Evolutionary conservation across 2,888 invertebrate genomes (phyloP).

Genomic region (Lasioglossum calceatum): DNA sequence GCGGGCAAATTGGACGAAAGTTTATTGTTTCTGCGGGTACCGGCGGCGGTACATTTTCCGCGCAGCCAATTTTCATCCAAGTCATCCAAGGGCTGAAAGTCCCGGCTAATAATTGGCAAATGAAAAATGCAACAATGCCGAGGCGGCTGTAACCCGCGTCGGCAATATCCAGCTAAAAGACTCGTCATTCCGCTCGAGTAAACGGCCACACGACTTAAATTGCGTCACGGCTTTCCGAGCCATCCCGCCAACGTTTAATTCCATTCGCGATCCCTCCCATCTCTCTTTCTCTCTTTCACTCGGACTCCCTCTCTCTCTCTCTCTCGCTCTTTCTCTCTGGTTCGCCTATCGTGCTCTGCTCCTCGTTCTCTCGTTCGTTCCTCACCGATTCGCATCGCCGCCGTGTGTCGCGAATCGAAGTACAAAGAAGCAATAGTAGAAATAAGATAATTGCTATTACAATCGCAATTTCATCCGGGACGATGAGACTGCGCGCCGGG

Average conservation of each 20-base stretch:
- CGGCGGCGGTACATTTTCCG: constrained; percentile 9
- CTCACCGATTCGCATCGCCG: constrained; percentile 62
- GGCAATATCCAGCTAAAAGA: constrained; percentile 65
- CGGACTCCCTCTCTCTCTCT: not conserved
- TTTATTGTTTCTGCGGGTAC: constrained; percentile 21
- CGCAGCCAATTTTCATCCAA: constrained; percentile 35
- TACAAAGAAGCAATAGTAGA: constrained; percentile 74
- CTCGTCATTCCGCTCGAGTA: constrained; percentile 67
- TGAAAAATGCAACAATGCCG: constrained; percentile 64
- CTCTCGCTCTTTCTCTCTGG: not conserved
- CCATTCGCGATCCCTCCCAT: constrained; percentile 61
- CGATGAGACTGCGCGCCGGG: constrained; percentile 43
- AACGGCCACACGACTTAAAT: constrained; percentile 69
- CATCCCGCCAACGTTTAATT: constrained; percentile 71
- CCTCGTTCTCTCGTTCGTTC: constrained; percentile 18
- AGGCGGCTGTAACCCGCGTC: constrained; percentile 54
- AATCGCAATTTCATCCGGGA: constrained; percentile 77
- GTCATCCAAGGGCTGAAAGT: constrained; percentile 31
- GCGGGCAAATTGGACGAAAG: constrained; percentile 39
- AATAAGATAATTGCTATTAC: constrained; percentile 81
- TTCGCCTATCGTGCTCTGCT: not conserved
- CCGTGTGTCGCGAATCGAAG: constrained; percentile 73
- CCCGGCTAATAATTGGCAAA: constrained; percentile 63
- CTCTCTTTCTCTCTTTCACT: constrained; percentile 2
- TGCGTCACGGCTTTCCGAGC: constrained; percentile 62